Percentiles rank a stretch among this genome's conserved stretches.
Conservation (phyloP, 2,797 vertebrate genomes). For the Amphiprion clarkii region DNA sequence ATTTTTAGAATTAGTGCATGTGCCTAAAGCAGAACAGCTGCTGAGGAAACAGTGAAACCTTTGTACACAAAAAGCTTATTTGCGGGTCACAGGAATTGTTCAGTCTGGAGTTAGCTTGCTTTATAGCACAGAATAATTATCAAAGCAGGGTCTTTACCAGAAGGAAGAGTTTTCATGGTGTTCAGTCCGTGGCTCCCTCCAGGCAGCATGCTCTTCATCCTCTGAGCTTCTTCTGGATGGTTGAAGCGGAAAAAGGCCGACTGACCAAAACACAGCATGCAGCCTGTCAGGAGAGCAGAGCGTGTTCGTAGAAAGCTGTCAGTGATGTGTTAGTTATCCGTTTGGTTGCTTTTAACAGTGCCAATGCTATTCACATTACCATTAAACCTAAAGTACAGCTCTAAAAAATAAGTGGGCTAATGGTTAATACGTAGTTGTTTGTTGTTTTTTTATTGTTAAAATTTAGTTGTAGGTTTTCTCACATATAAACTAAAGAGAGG, state of each 20-base stretch:
- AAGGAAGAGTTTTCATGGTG: slow-evolving; percentile 63
- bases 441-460: not conserved
- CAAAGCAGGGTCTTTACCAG: slow-evolving; percentile 59
- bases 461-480: not conserved
- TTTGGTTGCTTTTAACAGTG: slow-evolving; percentile 1
- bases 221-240: slow-evolving; percentile 95
- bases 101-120: not conserved
- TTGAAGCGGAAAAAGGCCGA: slow-evolving; percentile 97
- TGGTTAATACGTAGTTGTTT: not conserved
- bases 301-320: not conserved
- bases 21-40: slow-evolving; percentile 47
- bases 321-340: slow-evolving; percentile 1
- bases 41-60: slow-evolving; percentile 30
- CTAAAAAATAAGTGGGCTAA: not conserved
- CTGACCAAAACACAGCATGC: slow-evolving; percentile 97
- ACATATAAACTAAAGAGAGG: not conserved
- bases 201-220: slow-evolving; percentile 97
- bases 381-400: not conserved
- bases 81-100: slow-evolving; percentile 17
- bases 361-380: not conserved
- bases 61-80: slow-evolving; percentile 30
- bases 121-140: not conserved
- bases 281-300: slow-evolving; percentile 83
- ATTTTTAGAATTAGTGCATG: slow-evolving; percentile 15
- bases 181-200: slow-evolving; percentile 76